Conservation (phyloP, 2,113 vertebrate species). For the Antechinus flavipes region DNA sequence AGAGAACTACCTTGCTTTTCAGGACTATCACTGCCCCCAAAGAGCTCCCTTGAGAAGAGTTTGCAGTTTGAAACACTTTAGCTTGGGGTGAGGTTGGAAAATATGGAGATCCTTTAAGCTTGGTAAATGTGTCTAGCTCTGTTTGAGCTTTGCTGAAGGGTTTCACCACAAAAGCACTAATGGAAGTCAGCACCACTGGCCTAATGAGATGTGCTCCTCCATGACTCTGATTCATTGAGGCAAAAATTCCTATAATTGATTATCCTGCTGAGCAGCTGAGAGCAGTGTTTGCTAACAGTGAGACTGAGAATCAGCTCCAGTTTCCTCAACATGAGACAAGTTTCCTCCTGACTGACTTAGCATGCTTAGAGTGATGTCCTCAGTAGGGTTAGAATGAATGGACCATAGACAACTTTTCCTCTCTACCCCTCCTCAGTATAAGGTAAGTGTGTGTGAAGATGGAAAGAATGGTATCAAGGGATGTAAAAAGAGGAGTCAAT, state of each 20-base stretch:
- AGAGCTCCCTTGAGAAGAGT: neutral
- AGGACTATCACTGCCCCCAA: accelerated
- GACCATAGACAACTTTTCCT: neutral
- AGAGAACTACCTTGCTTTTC: neutral
- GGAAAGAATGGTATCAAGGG: neutral
- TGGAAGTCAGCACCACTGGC: slow-evolving; percentile 74
- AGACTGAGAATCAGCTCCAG: slow-evolving; percentile 27
- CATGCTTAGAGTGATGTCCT: accelerated
- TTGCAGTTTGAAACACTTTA: accelerated
- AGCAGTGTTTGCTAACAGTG: slow-evolving; percentile 68
- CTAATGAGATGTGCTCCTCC: slow-evolving; percentile 79
- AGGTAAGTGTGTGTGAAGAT: neutral
- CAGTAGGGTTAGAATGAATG: too few relatives aligned
- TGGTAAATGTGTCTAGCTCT: accelerated
- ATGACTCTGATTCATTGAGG: slow-evolving; percentile 81
- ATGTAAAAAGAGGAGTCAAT: neutral
- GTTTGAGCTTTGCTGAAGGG: slow-evolving; percentile 46
- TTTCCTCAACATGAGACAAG: neutral
- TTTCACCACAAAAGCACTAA: slow-evolving; percentile 67
- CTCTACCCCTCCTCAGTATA: too few relatives aligned
- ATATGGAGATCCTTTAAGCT: neutral
- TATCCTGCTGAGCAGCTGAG: slow-evolving; percentile 73
- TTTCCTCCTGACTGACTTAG: neutral
- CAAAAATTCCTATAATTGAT: slow-evolving; percentile 85
- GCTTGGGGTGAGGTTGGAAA: neutral